A percentile compares a stretch with the other conserved stretches of the same genome.
Conservation (phyloP, 2,888 invertebrate species). For the Agrochola circellaris region DNA sequence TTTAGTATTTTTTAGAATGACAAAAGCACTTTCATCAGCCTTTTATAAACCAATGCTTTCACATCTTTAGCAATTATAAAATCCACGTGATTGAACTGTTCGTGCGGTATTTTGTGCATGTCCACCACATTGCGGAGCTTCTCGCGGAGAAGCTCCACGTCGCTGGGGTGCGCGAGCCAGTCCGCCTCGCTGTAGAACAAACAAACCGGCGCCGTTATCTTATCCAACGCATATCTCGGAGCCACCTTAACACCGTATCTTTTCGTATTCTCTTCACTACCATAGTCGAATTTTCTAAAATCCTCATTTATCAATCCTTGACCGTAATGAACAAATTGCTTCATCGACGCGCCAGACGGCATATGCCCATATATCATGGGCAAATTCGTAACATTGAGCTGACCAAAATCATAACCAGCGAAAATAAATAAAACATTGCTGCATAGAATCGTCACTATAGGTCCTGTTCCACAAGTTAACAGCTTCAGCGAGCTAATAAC, state of each 20-base stretch:
- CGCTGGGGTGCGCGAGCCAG: constrained; percentile 91
- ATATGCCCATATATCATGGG: constrained; percentile 89
- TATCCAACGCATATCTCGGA: constrained; percentile 77
- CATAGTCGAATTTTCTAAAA: constrained; percentile 81
- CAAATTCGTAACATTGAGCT: constrained; percentile 91
- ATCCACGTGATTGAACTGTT: constrained; percentile 85
- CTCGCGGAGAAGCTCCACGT: constrained; percentile 89
- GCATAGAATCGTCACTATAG: constrained; percentile 89
- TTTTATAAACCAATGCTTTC: constrained; percentile 73
- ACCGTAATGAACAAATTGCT: constrained; percentile 89
- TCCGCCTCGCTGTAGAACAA: constrained; percentile 90
- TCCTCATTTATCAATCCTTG: constrained; percentile 83
- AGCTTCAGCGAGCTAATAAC: constrained; percentile 86
- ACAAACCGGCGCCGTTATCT: constrained; percentile 78
- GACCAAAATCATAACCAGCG: constrained; percentile 90
- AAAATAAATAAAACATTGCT: constrained; percentile 91
- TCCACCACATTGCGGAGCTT: constrained; percentile 89
- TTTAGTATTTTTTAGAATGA: constrained; percentile 55
- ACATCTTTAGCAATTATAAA: constrained; percentile 81
- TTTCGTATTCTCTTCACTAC: constrained; percentile 72
- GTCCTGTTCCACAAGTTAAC: constrained; percentile 83
- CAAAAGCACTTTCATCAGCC: constrained; percentile 68
- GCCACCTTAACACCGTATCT: constrained; percentile 76
- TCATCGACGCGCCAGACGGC: constrained; percentile 90
- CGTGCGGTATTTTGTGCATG: constrained; percentile 89